phyloP scores from a whole-genome alignment of 2,888 invertebrate genomes.

The Cosmopolites sordidus region DNA sequence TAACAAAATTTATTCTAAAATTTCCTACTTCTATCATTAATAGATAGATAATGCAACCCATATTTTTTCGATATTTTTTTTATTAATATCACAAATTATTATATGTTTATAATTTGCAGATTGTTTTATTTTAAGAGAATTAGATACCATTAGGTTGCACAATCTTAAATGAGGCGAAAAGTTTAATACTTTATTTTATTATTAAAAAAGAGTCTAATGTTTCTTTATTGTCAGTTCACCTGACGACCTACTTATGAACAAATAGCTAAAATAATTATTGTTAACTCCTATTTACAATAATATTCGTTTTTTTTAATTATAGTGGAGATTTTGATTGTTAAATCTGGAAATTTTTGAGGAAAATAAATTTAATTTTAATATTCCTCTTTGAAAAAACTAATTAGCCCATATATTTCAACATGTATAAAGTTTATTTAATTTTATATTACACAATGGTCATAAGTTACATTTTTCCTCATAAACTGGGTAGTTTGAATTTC shows the following conservation, averaged over 20 bases:
- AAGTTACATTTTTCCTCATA: too few relatives aligned
- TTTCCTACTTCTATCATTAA: conserved; percentile 3
- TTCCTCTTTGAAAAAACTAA: too few relatives aligned
- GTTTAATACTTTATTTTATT: conserved; percentile 1
- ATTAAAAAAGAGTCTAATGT: conserved; percentile 4
- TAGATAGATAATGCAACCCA: conserved; percentile 4
- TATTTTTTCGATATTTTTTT: not conserved
- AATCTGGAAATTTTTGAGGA: not conserved
- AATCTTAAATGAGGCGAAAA: not conserved
- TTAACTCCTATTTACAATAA: conserved; percentile 6
- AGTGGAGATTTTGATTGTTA: not conserved
- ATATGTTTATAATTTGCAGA: too few relatives aligned
- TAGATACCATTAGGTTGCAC: not conserved
- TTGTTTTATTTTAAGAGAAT: too few relatives aligned
- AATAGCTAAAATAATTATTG: conserved; percentile 6
- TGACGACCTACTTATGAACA: conserved; percentile 30
- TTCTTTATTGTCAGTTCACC: conserved; percentile 39
- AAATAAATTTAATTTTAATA: too few relatives aligned
- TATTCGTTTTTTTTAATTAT: not conserved
- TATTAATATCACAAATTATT: too few relatives aligned
- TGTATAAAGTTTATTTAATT: too few relatives aligned
- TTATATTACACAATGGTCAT: too few relatives aligned
- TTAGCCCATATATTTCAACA: too few relatives aligned
- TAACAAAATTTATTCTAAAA: conserved; percentile 12
- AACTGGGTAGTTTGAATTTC: too few relatives aligned